Evolutionary conservation across 1,140 invertebrate species (phyloP).

Genomic region (Stegodyphus dumicola): DNA sequence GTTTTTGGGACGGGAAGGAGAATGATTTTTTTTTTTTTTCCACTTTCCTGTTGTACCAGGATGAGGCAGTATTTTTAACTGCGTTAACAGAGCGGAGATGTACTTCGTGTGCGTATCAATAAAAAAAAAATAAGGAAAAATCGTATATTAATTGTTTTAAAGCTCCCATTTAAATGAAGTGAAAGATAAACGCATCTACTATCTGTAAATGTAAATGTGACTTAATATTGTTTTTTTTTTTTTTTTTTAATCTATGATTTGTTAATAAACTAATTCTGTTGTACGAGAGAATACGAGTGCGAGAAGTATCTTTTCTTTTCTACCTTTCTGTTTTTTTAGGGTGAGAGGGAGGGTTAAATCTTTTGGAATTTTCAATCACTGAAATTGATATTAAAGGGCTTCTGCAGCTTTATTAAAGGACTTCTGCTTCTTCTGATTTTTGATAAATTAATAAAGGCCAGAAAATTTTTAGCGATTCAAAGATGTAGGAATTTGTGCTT

Average conservation of each 20-base stretch:
- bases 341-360: too few species aligned
- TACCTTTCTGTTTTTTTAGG: too few species aligned
- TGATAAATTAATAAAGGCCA: too few species aligned
- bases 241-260: neutral
- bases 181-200: neutral
- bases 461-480: too few species aligned
- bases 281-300: neutral
- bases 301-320: too few species aligned
- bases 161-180: neutral
- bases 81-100: too few species aligned
- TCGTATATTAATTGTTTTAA: neutral
- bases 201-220: neutral
- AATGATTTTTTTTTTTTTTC: neutral
- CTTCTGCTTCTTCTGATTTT: too few species aligned
- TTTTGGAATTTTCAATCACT: too few species aligned
- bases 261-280: neutral
- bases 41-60: neutral
- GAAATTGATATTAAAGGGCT: too few species aligned
- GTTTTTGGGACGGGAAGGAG: constrained; percentile 18
- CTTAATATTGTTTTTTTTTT: neutral
- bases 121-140: neutral
- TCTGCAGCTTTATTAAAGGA: too few species aligned
- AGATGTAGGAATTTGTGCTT: too few species aligned
- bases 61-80: neutral
- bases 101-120: too few species aligned